phyloP scores from a whole-genome alignment of 1,140 invertebrate genomes.

The Drosophila ogumai region DNA sequence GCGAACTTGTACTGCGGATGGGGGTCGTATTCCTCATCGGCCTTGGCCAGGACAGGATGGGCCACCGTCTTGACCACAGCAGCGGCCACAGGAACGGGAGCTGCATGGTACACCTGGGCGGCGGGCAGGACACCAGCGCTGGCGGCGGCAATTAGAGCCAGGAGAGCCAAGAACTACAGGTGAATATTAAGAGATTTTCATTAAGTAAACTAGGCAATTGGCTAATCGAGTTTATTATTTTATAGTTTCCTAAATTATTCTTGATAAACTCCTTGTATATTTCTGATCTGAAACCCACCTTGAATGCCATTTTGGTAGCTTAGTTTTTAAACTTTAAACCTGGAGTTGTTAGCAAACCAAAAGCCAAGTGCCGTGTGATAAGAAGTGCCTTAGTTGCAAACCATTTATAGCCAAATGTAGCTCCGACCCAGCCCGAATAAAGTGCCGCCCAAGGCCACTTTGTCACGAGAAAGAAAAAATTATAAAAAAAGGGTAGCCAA shows the following conservation, averaged over 20 bases:
- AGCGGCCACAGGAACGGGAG: conserved; percentile 9
- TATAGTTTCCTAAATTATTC: too few species aligned
- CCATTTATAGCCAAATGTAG: conserved; percentile 27
- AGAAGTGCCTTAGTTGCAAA: conserved; percentile 3
- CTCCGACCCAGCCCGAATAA: conserved; percentile 3
- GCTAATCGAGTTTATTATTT: too few species aligned
- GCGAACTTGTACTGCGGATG: conserved; percentile 85
- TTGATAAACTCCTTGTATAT: neutral
- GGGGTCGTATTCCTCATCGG: conserved; percentile 72
- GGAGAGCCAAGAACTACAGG: conserved; percentile 49
- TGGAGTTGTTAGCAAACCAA: conserved; percentile 7
- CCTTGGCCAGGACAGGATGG: conserved; percentile 52
- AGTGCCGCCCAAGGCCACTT: conserved; percentile 16
- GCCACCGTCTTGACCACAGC: conserved; percentile 40
- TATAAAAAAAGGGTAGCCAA: neutral
- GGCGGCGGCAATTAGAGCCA: conserved; percentile 48
- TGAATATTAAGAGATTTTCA: too few species aligned
- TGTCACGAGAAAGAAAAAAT: neutral
- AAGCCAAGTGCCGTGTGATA: conserved; percentile 35
- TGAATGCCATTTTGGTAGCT: conserved; percentile 55
- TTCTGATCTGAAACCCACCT: conserved; percentile 16
- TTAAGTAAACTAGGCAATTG: neutral
- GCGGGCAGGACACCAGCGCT: conserved; percentile 50
- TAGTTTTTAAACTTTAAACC: neutral
- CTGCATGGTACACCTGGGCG: conserved; percentile 46